Evolutionary conservation across 2,888 invertebrate species (phyloP), one percentile per base, ranked within the genome.

Genomic region (Argynnis bischoffii): DNA sequence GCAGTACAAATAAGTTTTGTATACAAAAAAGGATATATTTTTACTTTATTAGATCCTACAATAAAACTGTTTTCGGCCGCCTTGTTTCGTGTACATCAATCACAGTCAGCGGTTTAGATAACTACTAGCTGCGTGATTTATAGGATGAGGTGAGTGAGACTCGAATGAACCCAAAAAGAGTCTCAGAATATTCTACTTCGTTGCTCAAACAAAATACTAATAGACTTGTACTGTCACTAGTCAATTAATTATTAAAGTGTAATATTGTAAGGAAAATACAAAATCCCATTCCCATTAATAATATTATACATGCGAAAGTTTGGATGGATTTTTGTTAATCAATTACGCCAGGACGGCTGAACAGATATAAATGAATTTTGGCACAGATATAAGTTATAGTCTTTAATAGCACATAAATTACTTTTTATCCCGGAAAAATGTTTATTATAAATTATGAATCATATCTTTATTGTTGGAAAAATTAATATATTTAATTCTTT

Each of bases 101-200:
- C 69, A 69, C 66, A 66, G 69, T 71, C 71, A 66, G 53, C 56
- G 60, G 69, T 46, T 64, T 59, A 69, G 66, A 69, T 71, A 66
- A 66, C 67, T 66, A 66, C 63, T 70, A 55, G 55, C 65, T 53
- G 35, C 47, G 71, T 71, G 64, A 69, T 71, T 69, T 66, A 71
- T 71, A 61, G 66, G 53, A 50, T 50, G 55, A 55, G 56, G 60
- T 63, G 63, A 68, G 55, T 65, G 63, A 70, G 68, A 67, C 65
- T 57, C 15, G 51, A 47, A 59, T 31, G 50, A 61, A 35, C 50
- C 41, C 41, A 16, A 51, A 35, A 51, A 61, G 16, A 15, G 2
- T 31, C 59, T 26, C 15, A 47, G 47, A n/a, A n/a, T n/a, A 26
- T 48, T 47, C n/a, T 15, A 47, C 11, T 18, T 47, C 21, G 21